Conservation (phyloP, 2,797 vertebrate genomes). For the Sphenodon punctatus region DNA sequence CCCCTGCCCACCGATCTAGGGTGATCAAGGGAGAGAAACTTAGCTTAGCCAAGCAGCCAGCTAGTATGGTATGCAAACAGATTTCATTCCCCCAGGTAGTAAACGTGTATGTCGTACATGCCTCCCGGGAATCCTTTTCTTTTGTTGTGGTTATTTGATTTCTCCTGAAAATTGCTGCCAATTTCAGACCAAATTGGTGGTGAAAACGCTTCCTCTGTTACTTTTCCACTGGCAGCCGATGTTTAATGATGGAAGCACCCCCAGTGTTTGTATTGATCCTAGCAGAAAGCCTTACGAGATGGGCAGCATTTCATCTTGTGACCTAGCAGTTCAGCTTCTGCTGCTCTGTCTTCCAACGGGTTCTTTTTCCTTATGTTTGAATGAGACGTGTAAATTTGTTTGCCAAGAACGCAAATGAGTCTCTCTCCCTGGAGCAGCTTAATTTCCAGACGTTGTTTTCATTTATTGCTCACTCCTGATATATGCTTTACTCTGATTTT, state of each 20-base stretch:
- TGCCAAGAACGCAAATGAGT: not conserved
- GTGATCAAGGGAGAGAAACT: too few species aligned
- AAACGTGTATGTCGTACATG: too few species aligned
- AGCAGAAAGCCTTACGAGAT: not conserved
- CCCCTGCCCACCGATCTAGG: too few species aligned
- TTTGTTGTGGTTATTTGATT: too few species aligned
- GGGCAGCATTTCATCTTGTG: not conserved
- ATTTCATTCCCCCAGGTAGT: too few species aligned
- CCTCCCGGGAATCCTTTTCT: too few species aligned
- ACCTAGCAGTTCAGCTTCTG: not conserved
- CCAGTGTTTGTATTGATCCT: not conserved
- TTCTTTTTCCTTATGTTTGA: not conserved
- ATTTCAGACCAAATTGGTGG: not conserved
- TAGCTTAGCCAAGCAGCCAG: too few species aligned
- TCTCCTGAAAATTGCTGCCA: not conserved
- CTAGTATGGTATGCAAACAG: too few species aligned
- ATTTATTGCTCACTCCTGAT: not conserved
- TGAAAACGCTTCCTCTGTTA: not conserved
- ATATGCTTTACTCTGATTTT: constrained; percentile 23
- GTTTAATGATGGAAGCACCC: not conserved
- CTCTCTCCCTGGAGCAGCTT: not conserved
- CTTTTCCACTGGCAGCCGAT: not conserved
- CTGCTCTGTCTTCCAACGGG: not conserved
- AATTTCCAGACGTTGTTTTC: not conserved
- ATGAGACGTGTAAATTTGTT: not conserved